phyloP scores from a whole-genome alignment of 2,888 invertebrate genomes.

The Torymus texanus region DNA sequence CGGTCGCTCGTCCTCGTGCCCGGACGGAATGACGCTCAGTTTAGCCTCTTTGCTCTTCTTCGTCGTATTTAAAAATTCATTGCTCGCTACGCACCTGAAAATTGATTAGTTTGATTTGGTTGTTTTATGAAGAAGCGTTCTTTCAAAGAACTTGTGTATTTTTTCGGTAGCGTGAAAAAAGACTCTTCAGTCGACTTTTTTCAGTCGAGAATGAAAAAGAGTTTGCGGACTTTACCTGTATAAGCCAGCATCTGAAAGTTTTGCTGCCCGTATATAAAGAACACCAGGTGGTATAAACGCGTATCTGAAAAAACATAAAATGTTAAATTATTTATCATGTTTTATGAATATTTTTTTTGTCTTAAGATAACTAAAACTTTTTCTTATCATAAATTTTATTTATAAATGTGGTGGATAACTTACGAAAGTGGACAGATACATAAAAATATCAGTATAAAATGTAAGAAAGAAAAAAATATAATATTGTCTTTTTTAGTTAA shows the following conservation, averaged over 20 bases:
- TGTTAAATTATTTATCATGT: neutral
- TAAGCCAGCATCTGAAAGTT: constrained; percentile 75
- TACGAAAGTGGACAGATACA: no score
- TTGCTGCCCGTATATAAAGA: constrained; percentile 76
- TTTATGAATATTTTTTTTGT: constrained; percentile 5
- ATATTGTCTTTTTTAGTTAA: no score
- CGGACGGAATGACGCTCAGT: constrained; percentile 64
- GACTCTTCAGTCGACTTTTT: no score
- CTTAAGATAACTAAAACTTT: no score
- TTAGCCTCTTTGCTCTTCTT: constrained; percentile 72
- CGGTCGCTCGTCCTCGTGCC: constrained; percentile 19
- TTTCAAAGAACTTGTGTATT: no score
- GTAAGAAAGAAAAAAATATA: no score
- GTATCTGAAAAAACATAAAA: constrained; percentile 70
- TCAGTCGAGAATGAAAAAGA: no score
- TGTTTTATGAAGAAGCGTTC: neutral
- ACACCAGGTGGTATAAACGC: constrained; percentile 76
- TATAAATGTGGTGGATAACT: no score
- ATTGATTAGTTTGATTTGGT: neutral
- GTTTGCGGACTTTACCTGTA: constrained; percentile 73
- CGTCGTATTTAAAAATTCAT: constrained; percentile 72
- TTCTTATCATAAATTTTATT: no score
- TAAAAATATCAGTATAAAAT: no score
- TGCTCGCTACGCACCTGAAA: constrained; percentile 72
- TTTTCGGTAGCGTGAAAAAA: no score